Evolutionary conservation across 2,888 invertebrate genomes (phyloP).

Genomic region (Strigamia transsilvanica): DNA sequence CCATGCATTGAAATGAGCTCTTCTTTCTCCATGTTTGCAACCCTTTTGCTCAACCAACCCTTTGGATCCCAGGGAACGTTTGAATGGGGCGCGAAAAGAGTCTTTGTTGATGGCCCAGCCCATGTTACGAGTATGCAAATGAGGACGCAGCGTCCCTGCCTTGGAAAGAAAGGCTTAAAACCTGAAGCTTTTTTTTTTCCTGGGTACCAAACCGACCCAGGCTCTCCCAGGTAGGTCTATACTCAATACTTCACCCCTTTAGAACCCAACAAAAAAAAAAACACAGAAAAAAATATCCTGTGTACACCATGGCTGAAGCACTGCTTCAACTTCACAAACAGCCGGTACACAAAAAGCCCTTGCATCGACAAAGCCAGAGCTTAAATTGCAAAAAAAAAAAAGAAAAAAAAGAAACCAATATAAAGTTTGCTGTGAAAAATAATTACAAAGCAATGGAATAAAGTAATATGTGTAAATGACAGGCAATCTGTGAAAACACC

Average conservation of each 20-base stretch:
- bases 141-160: slow-evolving; percentile 36
- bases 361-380: background rate
- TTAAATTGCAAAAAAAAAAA: background rate
- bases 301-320: slow-evolving; percentile 1
- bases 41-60: slow-evolving; percentile 36
- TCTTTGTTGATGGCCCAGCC: slow-evolving; percentile 41
- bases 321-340: slow-evolving; percentile 22
- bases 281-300: slow-evolving; percentile 1
- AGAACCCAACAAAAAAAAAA: slow-evolving; percentile 23
- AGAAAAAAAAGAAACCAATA: background rate
- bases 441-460: slow-evolving; percentile 17
- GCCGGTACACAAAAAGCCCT: background rate
- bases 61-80: slow-evolving; percentile 41
- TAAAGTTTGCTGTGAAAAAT: background rate
- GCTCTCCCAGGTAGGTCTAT: slow-evolving; percentile 38
- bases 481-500: slow-evolving; percentile 34
- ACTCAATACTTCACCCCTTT: slow-evolving; percentile 38
- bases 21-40: slow-evolving; percentile 39
- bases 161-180: slow-evolving; percentile 36
- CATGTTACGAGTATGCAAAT: slow-evolving; percentile 42
- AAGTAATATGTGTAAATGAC: slow-evolving; percentile 17
- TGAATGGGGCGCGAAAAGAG: slow-evolving; percentile 41
- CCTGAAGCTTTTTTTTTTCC: slow-evolving; percentile 30
- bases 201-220: slow-evolving; percentile 41
- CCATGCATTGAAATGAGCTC: slow-evolving; percentile 38